Evolutionary conservation across 2,113 vertebrate species (phyloP).

Genomic region (Thalassarche chlororhynchos): DNA sequence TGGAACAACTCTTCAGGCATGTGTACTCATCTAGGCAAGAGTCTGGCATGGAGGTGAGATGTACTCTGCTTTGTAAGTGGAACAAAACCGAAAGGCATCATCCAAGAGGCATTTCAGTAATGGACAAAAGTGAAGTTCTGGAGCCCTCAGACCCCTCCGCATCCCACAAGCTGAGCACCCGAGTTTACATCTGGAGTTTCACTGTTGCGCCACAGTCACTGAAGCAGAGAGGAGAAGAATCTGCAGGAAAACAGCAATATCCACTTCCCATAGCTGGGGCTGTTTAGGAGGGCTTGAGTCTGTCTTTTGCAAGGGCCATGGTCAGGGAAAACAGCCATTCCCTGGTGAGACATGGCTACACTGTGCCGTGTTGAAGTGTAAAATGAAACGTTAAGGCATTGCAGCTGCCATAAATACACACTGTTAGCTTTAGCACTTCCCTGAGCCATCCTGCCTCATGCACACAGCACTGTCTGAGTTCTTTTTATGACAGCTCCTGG

Average conservation of each 20-base stretch:
- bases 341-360: not conserved
- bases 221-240: not conserved
- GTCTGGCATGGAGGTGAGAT: not conserved
- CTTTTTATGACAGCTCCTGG: constrained; percentile 47
- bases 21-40: not conserved
- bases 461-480: not conserved
- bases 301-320: not conserved
- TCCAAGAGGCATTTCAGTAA: not conserved
- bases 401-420: constrained; percentile 60
- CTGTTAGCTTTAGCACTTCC: constrained; percentile 55
- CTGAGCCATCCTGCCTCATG: constrained; percentile 23
- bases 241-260: not conserved
- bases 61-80: not conserved
- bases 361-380: not conserved
- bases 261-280: not conserved
- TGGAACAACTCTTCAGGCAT: not conserved
- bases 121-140: not conserved
- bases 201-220: not conserved
- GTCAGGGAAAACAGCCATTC: not conserved
- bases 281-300: not conserved
- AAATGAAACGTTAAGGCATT: constrained; percentile 58
- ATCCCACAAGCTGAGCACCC: not conserved
- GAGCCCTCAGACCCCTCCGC: not conserved
- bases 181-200: not conserved
- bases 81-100: not conserved